Evolutionary conservation across 2,888 invertebrate genomes (phyloP), one percentile per base, ranked within the genome.

Genomic region (Calephelis perditalis): DNA sequence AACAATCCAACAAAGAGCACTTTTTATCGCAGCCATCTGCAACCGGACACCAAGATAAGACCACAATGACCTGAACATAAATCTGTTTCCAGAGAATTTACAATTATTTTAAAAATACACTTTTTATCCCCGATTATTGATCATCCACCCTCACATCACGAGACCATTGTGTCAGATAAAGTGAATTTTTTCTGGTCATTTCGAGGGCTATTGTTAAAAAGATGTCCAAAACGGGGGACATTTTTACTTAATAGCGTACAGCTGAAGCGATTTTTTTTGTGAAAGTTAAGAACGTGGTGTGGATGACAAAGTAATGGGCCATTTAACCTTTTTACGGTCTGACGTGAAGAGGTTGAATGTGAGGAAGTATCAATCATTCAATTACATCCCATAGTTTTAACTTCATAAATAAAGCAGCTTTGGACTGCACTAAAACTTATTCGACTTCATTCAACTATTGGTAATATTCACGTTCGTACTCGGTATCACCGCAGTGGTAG

Each of bases 41-140:
- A 87, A 87, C 86, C 76, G 84, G 89, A 87, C 88, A 85, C 83
- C 76, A 66, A 73, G 67, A 76, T 75, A 78, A 76, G 74, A 81
- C 85, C 85, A 87, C 88, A 87, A 86, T 79, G 80, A 78, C 82
- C 86, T 78, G 77, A 78, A 80, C 84, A 89, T 89, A 88, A 89
- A 90, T 89, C 86, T 82, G 76, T 76, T 81, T 82, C 79, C 78
- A 80, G 74, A 78, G 76, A 84, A 85, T 82, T 80, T 80, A 84
- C 85, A 86, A 86, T 85, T 84, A 87, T 86, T 86, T 85, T 82
- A 83, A 77, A 73, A 74, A 71, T 66, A 67, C 70, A 79, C 79
- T 85, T 82, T 83, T 81, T 71, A 63, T 64, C 67, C 64, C 63
- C 68, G 81, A 86, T 86, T 78, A 86, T 83, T 79, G 84, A 84